Evolutionary conservation across 2,888 invertebrate genomes (phyloP), one percentile per base, ranked within the genome.

Genomic region (Drosophila mercatorum): DNA sequence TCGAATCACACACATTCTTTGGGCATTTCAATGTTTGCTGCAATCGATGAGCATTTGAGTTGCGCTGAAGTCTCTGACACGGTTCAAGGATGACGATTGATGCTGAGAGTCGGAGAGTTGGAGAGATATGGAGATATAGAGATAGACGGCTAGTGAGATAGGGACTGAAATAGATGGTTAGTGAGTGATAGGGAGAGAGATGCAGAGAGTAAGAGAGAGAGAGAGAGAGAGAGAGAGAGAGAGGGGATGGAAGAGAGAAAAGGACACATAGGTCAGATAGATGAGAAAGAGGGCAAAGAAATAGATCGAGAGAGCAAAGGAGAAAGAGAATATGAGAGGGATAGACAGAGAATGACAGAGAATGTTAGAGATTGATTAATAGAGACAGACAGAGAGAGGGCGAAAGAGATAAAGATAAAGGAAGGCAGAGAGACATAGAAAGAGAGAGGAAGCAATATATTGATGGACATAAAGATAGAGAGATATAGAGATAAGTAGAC

Each of bases 1-100:
- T 58, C 49, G 51, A 31, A 43, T 28, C 61, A 64, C 55, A 76
- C 66, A 78, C 68, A 78, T 80, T 76, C 81, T 64, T 69, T 47
- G 47, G 57, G 22, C 41, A 49, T 60, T 66, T 72, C 26, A 52
- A 6, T 49, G 26, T 26, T 60, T 60, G 55, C 17, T 62, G 10
- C 36, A 31, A 7, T 31, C 28, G 34, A 41, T 14, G 17, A 43
- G 46, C 28, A 11, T 53, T 62, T 49, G 17, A 8, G 17, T 40
- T 22, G 11, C 22, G 17, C n/a, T n/a, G 12, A 31, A 38, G 43
- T 31, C 28, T 44, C 59, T 60, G 49, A 31, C 55, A 28, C 41
- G 3, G 40, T 40, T 53, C 26, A 55, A 28, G 41, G 52, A 53
- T 38, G 38, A 14, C 11, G 22, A 44, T 2, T 36, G 22, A 36